Conservation (phyloP, 2,797 vertebrate species). For the Phyllotis vaccarum region DNA sequence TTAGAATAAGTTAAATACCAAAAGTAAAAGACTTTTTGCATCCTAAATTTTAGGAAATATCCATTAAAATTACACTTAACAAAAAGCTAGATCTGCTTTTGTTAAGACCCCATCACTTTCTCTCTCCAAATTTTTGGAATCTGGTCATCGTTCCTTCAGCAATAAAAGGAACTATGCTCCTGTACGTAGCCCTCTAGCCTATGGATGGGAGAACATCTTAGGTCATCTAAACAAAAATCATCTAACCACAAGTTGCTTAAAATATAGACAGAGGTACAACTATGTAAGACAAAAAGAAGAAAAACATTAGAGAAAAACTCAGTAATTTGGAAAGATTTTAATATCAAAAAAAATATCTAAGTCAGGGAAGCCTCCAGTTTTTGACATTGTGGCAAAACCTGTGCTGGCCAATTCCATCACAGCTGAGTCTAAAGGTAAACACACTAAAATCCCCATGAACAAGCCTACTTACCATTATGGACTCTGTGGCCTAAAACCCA, state of each 20-base stretch:
- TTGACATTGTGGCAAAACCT: too few relatives aligned
- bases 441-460: too few relatives aligned
- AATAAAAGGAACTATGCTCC: background rate
- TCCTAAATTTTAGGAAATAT: background rate
- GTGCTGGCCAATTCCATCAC: too few relatives aligned
- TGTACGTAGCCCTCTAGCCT: background rate
- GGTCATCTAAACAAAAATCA: background rate
- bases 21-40: background rate
- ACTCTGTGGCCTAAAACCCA: too few relatives aligned
- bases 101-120: fast-evolving
- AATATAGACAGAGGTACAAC: background rate
- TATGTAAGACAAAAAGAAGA: background rate
- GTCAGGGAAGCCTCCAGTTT: too few relatives aligned
- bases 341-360: background rate
- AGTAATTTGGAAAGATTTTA: background rate
- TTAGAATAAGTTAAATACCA: background rate
- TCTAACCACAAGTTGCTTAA: background rate
- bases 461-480: too few relatives aligned
- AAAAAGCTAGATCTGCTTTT: background rate
- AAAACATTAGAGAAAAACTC: background rate
- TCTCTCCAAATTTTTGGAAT: background rate
- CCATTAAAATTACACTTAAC: background rate
- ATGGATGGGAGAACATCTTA: background rate
- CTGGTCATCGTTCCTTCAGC: background rate
- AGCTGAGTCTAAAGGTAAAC: too few relatives aligned